Evolutionary conservation across 2,888 invertebrate species (phyloP).

Genomic region (Pheosia gnoma): DNA sequence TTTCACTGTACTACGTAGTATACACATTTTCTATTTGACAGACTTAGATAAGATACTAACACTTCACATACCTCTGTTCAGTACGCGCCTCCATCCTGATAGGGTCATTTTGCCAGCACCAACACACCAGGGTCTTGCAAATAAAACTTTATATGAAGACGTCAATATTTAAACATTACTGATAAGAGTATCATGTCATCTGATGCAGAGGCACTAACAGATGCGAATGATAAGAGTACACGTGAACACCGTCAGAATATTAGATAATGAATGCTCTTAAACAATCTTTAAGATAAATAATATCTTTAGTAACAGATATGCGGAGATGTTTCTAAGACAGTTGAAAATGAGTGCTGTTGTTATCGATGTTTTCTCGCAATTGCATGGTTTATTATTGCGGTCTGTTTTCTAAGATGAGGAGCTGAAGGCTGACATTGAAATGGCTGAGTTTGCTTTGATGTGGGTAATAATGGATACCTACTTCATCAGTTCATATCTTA

Average conservation of each 20-base stretch:
- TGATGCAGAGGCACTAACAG: neutral
- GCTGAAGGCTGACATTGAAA: neutral
- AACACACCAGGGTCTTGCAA: neutral
- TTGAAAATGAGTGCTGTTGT: neutral
- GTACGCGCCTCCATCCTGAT: constrained; percentile 65
- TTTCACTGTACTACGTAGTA: neutral
- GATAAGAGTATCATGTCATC: neutral
- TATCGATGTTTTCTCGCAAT: neutral
- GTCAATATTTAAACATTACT: neutral
- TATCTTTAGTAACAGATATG: constrained; percentile 7
- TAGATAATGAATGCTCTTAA: constrained; percentile 29
- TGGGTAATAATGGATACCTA: neutral
- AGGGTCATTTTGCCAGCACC: constrained; percentile 52
- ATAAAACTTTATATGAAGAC: neutral
- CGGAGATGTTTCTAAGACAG: neutral
- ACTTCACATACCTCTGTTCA: constrained; percentile 65
- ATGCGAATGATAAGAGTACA: constrained; percentile 12
- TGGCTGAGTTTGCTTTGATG: neutral
- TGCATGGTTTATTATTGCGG: neutral
- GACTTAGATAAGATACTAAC: constrained; percentile 2
- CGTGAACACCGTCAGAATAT: constrained; percentile 19
- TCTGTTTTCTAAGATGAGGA: neutral
- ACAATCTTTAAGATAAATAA: constrained; percentile 37
- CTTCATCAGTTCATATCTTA: neutral
- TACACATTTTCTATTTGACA: neutral